Evolutionary conservation across 2,797 vertebrate species (phyloP).

Genomic region (Pseudochirops corinnae): DNA sequence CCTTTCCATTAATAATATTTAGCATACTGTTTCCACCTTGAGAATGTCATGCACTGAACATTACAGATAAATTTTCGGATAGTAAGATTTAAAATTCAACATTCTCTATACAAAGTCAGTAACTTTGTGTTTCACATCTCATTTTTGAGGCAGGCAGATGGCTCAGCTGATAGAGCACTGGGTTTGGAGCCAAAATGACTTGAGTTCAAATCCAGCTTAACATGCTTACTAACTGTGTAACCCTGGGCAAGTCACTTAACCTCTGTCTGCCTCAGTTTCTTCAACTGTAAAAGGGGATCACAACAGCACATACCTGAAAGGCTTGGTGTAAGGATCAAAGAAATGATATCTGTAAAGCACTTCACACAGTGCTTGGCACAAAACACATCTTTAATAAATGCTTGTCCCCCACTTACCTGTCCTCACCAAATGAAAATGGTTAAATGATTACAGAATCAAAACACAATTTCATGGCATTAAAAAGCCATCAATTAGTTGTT

Average conservation of each 20-base stretch:
- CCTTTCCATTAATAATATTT: not conserved
- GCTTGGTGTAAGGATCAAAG: not conserved
- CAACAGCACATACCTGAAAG: not conserved
- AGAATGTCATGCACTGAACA: not conserved
- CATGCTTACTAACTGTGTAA: not conserved
- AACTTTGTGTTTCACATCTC: not conserved
- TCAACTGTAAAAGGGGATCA: not conserved
- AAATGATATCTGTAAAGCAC: not conserved
- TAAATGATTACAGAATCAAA: not conserved
- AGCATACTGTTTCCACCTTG: not conserved
- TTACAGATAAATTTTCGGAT: not conserved
- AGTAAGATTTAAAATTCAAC: not conserved
- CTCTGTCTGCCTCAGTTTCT: not conserved
- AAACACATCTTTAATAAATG: not conserved
- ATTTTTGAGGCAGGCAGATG: not conserved
- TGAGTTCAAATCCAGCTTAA: not conserved
- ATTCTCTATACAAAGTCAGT: not conserved
- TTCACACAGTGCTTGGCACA: not conserved
- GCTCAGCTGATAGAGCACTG: not conserved
- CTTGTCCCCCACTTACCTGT: not conserved
- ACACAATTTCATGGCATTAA: not conserved
- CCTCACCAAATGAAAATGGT: not conserved
- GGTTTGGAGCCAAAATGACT: not conserved
- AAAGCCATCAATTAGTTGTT: not conserved
- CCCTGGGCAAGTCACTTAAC: not conserved